Conservation (phyloP, 1,140 invertebrate species). For the Drosophila orosa region DNA sequence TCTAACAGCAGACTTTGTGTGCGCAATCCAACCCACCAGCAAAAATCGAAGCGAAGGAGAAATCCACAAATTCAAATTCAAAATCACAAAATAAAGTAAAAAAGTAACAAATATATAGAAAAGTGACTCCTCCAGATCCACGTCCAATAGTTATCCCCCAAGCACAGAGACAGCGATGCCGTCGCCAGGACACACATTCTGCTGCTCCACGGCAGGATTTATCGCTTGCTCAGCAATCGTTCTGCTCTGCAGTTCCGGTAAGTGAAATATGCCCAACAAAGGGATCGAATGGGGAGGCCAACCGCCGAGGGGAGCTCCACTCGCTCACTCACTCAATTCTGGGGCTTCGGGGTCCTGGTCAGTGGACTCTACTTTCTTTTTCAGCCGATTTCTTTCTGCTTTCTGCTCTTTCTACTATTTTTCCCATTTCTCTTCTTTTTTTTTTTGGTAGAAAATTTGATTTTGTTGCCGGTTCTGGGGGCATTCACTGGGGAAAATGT, state of each 20-base stretch:
- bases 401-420: neutral
- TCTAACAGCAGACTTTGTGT: conserved; percentile 36
- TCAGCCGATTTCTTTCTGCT: conserved; percentile 9
- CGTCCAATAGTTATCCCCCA: conserved; percentile 5
- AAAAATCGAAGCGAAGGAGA: too few relatives aligned
- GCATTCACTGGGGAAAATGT: neutral
- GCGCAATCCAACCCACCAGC: conserved; percentile 49
- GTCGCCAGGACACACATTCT: conserved; percentile 70
- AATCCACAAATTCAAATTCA: too few relatives aligned
- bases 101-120: neutral
- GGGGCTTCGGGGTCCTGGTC: neutral
- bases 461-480: conserved; percentile 13
- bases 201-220: conserved; percentile 77
- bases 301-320: neutral
- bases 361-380: conserved; percentile 12
- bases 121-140: conserved; percentile 3
- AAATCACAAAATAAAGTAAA: neutral
- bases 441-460: conserved; percentile 27
- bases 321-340: conserved; percentile 32
- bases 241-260: conserved; percentile 84
- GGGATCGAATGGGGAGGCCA: conserved; percentile 6
- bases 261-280: conserved; percentile 79
- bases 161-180: conserved; percentile 48
- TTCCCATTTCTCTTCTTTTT: neutral
- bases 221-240: conserved; percentile 84